These are phyloP conservation scores for Todiramphus chloris DNA, from an alignment of 2,113 vertebrate genomes.

Conservation along the genomic window DNA sequence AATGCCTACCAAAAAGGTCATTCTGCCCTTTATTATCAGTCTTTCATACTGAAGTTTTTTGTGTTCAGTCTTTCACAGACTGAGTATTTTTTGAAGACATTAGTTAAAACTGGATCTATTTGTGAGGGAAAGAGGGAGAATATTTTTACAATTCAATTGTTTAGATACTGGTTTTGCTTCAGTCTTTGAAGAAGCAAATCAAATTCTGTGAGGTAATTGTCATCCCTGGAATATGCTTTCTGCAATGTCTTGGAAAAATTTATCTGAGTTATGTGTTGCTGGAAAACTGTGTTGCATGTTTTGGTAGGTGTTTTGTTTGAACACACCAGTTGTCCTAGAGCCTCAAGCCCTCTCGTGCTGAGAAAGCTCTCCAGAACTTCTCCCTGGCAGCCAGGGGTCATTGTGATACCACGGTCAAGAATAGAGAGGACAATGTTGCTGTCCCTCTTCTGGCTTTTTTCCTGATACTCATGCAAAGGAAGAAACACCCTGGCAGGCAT, in stretches of 20 bases:
- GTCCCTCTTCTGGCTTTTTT: background rate
- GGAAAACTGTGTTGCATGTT: background rate
- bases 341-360: background rate
- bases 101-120: background rate
- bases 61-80: background rate
- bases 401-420: background rate
- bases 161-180: background rate
- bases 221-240: background rate
- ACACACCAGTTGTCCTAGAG: background rate
- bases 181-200: background rate
- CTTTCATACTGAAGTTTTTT: background rate
- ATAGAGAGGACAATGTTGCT: accelerated
- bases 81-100: background rate
- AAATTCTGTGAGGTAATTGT: background rate
- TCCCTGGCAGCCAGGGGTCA: background rate
- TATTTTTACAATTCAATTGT: background rate
- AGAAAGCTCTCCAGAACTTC: background rate
- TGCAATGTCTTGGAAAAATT: background rate
- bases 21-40: background rate
- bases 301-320: background rate
- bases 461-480: background rate
- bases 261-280: background rate
- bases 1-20: background rate
- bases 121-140: background rate
- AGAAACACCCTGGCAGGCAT: background rate